Base-by-base conservation (phyloP, 2,113 vertebrate genomes). In the Lepus americanus region DNA sequence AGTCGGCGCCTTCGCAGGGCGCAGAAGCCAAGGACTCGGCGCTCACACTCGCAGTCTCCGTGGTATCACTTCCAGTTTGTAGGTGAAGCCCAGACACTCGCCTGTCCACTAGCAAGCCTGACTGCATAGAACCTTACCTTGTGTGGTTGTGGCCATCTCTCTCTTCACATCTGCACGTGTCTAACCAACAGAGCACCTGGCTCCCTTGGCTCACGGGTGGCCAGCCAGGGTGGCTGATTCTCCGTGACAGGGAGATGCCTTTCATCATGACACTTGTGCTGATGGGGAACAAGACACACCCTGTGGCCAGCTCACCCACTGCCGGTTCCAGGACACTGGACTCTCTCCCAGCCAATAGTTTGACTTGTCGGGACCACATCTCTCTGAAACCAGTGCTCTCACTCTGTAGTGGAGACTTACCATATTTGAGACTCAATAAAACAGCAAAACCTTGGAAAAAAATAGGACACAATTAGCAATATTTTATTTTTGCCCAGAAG, bases 231-330 rank as follows among this genome's bases (percentile, higher is more conserved):
- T 31, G 31, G 33, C 53, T 81, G 10, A 29, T 44, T 44, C 44
- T 36, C 51, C 10, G 3, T 27, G 25, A 23, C 25, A 23, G 13
- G 1, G 53, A 0, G 27, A 61, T 22, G 5, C 39, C 9, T 20
- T n/a, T 3, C 7, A 22, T 10, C 10, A 61, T 85, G 63, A 59
- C 33, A 8, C 13, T 55, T 23, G 12, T 3, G 1, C 6, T 73
- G 22, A 76, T 67, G 31, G 11, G 64, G n/a, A 87, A 73, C 12
- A 89, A 14, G 25, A 17, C 49, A 5, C 6, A 2, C 17, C 27
- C 4, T 20, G 31, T 2, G 25, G 51, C 39, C 13, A 0, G 20
- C 29, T 67, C 1, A 0, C 4, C 36, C 16, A 8, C 14, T 9
- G 9, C 61, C 12, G 1, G 20, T 20, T 17, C 25, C 11, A 2